Evolutionary conservation across 2,113 vertebrate species (phyloP).

Genomic region (Mustela nigripes): DNA sequence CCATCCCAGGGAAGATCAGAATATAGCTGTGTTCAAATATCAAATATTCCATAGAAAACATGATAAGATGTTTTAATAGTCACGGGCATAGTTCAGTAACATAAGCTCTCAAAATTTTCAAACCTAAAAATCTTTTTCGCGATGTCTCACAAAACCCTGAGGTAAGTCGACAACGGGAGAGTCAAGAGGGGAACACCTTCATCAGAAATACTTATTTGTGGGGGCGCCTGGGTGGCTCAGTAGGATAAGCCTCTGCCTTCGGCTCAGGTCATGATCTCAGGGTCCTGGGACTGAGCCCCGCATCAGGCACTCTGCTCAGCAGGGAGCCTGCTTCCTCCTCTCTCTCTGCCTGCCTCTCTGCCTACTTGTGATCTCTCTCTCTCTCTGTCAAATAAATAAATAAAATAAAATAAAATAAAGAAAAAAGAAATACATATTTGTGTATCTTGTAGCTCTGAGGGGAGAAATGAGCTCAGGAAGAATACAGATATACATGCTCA

Average conservation of each 20-base stretch:
- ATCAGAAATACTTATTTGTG: neutral
- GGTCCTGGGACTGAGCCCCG: too few species aligned
- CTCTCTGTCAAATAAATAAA: too few species aligned
- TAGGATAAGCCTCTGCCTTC: too few species aligned
- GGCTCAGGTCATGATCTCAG: too few species aligned
- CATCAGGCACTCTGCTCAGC: too few species aligned
- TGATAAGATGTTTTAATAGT: neutral
- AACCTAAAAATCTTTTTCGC: neutral
- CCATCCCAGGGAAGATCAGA: neutral
- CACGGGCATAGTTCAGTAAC: neutral
- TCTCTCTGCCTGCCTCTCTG: too few species aligned
- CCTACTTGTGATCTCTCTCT: too few species aligned
- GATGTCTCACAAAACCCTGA: neutral
- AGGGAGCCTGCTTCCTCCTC: too few species aligned
- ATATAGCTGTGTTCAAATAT: neutral
- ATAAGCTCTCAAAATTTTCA: neutral
- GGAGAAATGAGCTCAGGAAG: constrained; percentile 28
- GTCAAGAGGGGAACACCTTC: neutral
- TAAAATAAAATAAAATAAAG: too few species aligned
- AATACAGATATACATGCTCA: neutral
- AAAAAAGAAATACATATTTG: neutral
- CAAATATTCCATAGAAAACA: neutral
- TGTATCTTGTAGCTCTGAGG: neutral
- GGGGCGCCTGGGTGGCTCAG: too few species aligned
- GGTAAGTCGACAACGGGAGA: neutral